Conservation (phyloP, 2,797 vertebrate species). For the Sebastes kiyomatsui region DNA sequence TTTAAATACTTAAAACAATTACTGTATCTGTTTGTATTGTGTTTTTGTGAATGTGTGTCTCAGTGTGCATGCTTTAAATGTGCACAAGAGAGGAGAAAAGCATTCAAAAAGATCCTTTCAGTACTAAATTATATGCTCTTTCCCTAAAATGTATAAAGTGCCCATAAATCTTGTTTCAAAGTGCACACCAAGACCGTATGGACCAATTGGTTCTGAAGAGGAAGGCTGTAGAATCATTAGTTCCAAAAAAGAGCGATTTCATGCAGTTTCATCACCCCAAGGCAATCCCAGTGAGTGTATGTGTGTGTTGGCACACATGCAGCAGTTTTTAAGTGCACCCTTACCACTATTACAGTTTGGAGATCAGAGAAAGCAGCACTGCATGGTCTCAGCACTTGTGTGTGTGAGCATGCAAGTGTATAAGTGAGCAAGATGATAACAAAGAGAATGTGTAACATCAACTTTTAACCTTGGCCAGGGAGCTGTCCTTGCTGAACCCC, state of each 20-base stretch:
- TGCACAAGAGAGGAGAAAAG: background rate
- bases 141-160: slow-evolving; percentile 28
- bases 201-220: slow-evolving; percentile 41
- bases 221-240: slow-evolving; percentile 65
- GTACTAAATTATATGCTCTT: slow-evolving; percentile 16
- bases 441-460: slow-evolving; percentile 28
- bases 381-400: background rate
- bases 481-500: slow-evolving; percentile 15
- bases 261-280: slow-evolving; percentile 72
- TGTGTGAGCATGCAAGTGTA: background rate
- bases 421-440: background rate
- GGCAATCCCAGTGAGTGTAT: slow-evolving; percentile 31
- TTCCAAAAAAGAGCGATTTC: slow-evolving; percentile 67
- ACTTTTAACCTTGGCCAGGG: slow-evolving; percentile 25
- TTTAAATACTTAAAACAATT: slow-evolving; percentile 31
- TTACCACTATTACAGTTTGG: slow-evolving; percentile 36
- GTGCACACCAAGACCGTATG: slow-evolving; percentile 29
- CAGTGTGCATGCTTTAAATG: background rate
- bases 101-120: background rate
- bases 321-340: slow-evolving; percentile 50
- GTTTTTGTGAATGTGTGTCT: background rate
- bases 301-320: slow-evolving; percentile 27
- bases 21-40: slow-evolving; percentile 1
- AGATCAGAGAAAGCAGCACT: slow-evolving; percentile 42
- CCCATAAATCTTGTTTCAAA: slow-evolving; percentile 36